Evolutionary conservation across 2,888 invertebrate species (phyloP).

Genomic region (Amiota communis): DNA sequence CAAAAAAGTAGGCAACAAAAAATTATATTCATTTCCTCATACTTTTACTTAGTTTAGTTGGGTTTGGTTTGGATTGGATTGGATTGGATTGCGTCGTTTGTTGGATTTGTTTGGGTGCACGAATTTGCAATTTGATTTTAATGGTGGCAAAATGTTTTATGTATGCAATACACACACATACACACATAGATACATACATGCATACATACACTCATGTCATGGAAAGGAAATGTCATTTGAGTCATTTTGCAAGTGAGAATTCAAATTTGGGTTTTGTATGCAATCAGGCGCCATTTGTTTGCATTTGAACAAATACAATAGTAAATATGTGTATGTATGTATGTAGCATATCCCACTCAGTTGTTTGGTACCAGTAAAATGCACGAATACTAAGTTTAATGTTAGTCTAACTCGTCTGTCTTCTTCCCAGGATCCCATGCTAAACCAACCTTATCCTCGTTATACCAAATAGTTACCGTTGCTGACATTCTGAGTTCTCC

Average conservation of each 20-base stretch:
- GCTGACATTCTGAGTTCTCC: slow-evolving; percentile 36
- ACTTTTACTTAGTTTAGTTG: too few species aligned
- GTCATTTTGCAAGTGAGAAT: not conserved
- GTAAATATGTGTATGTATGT: slow-evolving; percentile 41
- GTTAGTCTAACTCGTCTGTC: not conserved
- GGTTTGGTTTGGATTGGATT: too few species aligned
- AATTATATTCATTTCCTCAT: too few species aligned
- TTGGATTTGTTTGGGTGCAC: slow-evolving; percentile 40
- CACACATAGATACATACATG: slow-evolving; percentile 27
- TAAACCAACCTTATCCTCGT: too few species aligned
- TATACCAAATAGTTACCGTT: too few species aligned
- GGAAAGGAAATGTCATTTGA: slow-evolving; percentile 7
- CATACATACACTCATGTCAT: slow-evolving; percentile 27
- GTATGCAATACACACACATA: slow-evolving; percentile 46
- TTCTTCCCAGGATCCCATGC: too few species aligned
- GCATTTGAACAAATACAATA: slow-evolving; percentile 34
- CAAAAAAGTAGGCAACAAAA: slow-evolving; percentile 10
- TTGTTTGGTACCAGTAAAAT: not conserved
- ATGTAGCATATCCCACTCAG: slow-evolving; percentile 26
- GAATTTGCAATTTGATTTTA: slow-evolving; percentile 67
- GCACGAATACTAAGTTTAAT: slow-evolving; percentile 5
- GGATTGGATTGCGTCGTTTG: not conserved
- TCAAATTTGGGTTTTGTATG: slow-evolving; percentile 45
- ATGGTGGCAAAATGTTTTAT: slow-evolving; percentile 64
- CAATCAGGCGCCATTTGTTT: slow-evolving; percentile 63